phyloP scores from a whole-genome alignment of 2,113 vertebrate species.

The Scartelaos histophorus region DNA sequence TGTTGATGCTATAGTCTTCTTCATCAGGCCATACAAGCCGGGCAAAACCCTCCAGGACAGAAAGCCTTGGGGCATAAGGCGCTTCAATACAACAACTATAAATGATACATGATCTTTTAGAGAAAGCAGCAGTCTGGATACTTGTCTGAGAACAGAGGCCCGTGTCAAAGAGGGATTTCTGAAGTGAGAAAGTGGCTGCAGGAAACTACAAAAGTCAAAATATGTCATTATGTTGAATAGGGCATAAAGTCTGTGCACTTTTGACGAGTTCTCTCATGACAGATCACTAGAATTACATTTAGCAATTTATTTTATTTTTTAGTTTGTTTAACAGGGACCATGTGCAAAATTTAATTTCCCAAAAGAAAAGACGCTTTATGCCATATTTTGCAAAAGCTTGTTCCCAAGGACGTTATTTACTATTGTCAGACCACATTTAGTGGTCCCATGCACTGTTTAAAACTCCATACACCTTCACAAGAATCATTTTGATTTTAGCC shows the following conservation, averaged over 20 bases:
- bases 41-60: constrained; percentile 45
- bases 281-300: not conserved
- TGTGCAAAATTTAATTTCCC: not conserved
- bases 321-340: not conserved
- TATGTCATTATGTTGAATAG: not conserved
- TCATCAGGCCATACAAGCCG: constrained; percentile 32
- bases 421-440: no score
- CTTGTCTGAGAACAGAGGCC: not conserved
- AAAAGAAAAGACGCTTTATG: not conserved
- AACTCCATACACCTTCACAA: no score
- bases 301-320: not conserved
- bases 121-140: not conserved
- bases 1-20: constrained; percentile 50
- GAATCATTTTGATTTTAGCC: no score
- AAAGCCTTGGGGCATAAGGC: constrained; percentile 34
- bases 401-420: not conserved
- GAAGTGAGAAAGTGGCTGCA: not conserved
- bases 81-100: constrained; percentile 29
- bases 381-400: no score
- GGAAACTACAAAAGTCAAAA: not conserved
- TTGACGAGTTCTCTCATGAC: not conserved
- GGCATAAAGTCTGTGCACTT: not conserved
- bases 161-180: not conserved
- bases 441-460: no score
- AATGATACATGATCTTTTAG: constrained; percentile 22